Evolutionary conservation across 2,797 vertebrate species (phyloP), one percentile per base, ranked within the genome.

Genomic region (Salarias fasciatus): DNA sequence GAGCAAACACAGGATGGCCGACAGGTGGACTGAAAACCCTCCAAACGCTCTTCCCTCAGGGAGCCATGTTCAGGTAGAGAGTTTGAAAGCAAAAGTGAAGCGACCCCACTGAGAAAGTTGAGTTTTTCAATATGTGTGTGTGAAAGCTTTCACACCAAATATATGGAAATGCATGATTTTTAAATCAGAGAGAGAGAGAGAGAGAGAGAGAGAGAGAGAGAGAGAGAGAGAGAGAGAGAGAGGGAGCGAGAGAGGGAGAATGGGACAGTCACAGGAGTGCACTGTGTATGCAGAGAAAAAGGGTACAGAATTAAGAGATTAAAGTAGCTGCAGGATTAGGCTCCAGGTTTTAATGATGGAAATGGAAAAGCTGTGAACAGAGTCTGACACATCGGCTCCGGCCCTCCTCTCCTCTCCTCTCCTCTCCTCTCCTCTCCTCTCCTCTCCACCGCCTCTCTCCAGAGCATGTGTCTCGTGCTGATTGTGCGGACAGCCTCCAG

Each of bases 271-370:
- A 69, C 35, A 65, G 41, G 51, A 79, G 63, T 53, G 36, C 36
- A 33, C 47, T 51, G 74, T 51, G 74, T 66, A 69, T 68, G 72
- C 47, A 80, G 63, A 77, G 80, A 69, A 67, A 80, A 69, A 59
- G 63, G 77, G 50, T 53, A 70, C 76, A 86, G 88, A 91, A 90
- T 89, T 88, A 83, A 78, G 87, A 91, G 91, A 92, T 92, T 94
- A 92, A 90, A 92, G 79, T 79, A 87, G 75, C 76, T 74, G 82
- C 83, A 79, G 90, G 90, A 92, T 93, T 92, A 92, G 79, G 75
- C 77, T 69, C 47, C 84, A 84, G 89, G 88, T 90, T 92, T 92
- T 90, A 88, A 92, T 90, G 88, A 91, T 92, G 82, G 81, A 88
- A 91, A 88, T 87, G 88, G 80, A 83, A 91, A 91, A 86, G 71